Conservation (phyloP, 2,888 invertebrate species). For the Melinaea menophilus region DNA sequence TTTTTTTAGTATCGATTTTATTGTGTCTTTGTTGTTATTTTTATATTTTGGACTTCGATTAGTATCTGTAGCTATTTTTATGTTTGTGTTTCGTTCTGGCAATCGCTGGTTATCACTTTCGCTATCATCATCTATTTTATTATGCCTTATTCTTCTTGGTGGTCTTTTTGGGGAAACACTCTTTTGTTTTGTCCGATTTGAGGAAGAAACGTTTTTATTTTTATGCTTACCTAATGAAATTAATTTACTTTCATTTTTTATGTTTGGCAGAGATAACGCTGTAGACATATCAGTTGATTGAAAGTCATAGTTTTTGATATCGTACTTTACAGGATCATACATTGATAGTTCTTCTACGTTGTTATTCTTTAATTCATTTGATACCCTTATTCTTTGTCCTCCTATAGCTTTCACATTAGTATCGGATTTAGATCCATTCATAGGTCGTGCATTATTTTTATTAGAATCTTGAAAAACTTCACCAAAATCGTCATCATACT, state of each 20-base stretch:
- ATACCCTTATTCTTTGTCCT: conserved; percentile 82
- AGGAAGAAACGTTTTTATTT: conserved; percentile 55
- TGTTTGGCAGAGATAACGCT: conserved; percentile 64
- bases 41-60: conserved; percentile 54
- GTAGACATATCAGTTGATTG: conserved; percentile 58
- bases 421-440: conserved; percentile 63
- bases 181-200: conserved; percentile 66
- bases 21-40: conserved; percentile 61
- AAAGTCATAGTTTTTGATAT: conserved; percentile 66
- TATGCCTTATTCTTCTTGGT: conserved; percentile 75
- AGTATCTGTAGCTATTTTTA: conserved; percentile 49
- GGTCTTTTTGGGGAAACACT: conserved; percentile 80
- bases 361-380: conserved; percentile 72
- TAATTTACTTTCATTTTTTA: conserved; percentile 64
- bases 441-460: conserved; percentile 52
- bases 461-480: conserved; percentile 62
- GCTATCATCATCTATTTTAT: conserved; percentile 70
- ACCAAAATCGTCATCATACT: conserved; percentile 74
- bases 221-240: conserved; percentile 56
- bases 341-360: conserved; percentile 59
- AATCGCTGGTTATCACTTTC: conserved; percentile 70
- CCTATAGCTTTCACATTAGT: conserved; percentile 80
- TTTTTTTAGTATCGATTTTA: conserved; percentile 80
- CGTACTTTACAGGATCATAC: conserved; percentile 72
- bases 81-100: conserved; percentile 52